Base-by-base conservation (phyloP, 2,113 vertebrate genomes). In the Prinia subflava region DNA sequence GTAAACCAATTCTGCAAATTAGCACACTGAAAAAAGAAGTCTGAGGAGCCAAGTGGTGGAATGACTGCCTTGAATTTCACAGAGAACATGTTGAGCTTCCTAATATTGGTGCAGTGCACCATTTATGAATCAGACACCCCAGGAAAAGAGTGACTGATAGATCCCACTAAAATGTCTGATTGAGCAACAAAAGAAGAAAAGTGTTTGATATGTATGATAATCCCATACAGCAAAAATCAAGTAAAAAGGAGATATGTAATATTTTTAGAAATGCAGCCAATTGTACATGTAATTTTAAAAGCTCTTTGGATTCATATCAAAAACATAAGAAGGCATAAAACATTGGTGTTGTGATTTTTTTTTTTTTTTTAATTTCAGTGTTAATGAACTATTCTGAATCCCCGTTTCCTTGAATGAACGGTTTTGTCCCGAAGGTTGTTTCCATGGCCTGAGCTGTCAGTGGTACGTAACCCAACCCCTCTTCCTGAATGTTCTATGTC, bases 1-100 rank as follows among this genome's bases (percentile, higher is more conserved):
- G 64, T 82, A 97, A 96, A 81, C 59, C 37, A 90, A 68, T 94
- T 95, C 87, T 92, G 84, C 44, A 97, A 97, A 97, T 83, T 92
- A 96, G 62, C 62, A 85, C 80, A 77, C 15, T 82, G 78, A 78
- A 83, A 80, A 73, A 67, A 60, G 4, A 31, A 91, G 49, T 92
- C 37, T 92, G 50, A 89, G 55, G 47, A 96, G 62, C 13, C 67
- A 94, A 96, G 83, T 46, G 63, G 50, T 11, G 15, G 47, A 56
- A 24, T 80, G 50, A 39, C 53, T 76, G 92, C 33, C 63, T 33
- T 89, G 47, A 65, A 21, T 52, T 94, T 85, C 47, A 65, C 7
- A 91, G 27, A 75, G 52, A 91, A 22, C 12, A 55, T 41, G 78
- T 93, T 84, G 42, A 94, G 42, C 19, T 83, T 74, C 55, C 27